These are phyloP conservation scores for Felis catus DNA, from an alignment of 2,113 vertebrate genomes.

Conservation along the genomic window F.catus_Fca126_mat1.0 CM031411.1:39491001-39491500, in stretches of 20 bases:
- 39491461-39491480: background rate
- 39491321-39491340: too few species aligned
- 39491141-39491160: constrained; percentile 20
- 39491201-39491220: too few species aligned
- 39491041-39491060: background rate
- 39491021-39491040: background rate
- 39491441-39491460: background rate
- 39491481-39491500: constrained; percentile 7
- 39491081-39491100: background rate
- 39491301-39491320: too few species aligned
- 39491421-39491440: background rate
- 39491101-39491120: background rate
- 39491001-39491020: constrained; percentile 10
- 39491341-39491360: too few species aligned
- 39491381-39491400: background rate
- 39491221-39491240: too few species aligned
- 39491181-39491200: too few species aligned
- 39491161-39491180: background rate
- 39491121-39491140: background rate
- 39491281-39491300: too few species aligned
- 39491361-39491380: too few species aligned
- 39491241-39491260: too few species aligned
- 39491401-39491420: background rate
- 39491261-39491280: too few species aligned
- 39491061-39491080: background rate